Evolutionary conservation across 2,888 invertebrate species (phyloP), one percentile per base, ranked within the genome.

Genomic region (Sesia bembeciformis): DNA sequence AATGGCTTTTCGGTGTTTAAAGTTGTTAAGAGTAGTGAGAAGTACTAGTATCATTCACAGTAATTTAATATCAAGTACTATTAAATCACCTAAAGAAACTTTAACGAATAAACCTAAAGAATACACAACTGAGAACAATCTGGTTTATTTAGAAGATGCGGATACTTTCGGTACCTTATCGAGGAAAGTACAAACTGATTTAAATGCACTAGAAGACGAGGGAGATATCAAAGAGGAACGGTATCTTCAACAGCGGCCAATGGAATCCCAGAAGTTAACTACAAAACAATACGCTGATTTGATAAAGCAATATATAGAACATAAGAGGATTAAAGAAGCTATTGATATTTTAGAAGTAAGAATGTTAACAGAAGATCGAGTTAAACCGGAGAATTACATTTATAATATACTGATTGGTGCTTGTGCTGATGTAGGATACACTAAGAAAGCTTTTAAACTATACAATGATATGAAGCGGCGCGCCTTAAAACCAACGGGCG

Each of bases 321-420:
- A 92, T 54, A 92, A 92, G 43, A 91, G 94, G 72, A 78, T 96
- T 4, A 91, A 93, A 66, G 94, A 95, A 76, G 97, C 97, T 0
- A 90, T 97, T 38, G 92, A 93, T 62, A 91, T 97, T 3, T 76
- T 97, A 52, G 95, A 96, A 72, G 84, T 92, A n/a, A 90, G 91
- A 74, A 94, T 96, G 93, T 71, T 94, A 4, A 91, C 94, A 76
- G 91, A 93, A 65, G 97, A 97, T 74, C 90, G 92, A 64, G 95
- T 94, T 0, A 93, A 93, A 74, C 97, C 97, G 0, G 93, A 92
- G 57, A 91, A 90, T 60, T 96, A 95, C 72, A 93, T 96, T 65
- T 98, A 94, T 72, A 95, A 94, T 72, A 86, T 96, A 55, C 78
- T 98, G n/a, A 94, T 98, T 57, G 93, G 94, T 57, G 95, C 93